These are phyloP conservation scores for Zelleria hepariella DNA, from an alignment of 2,888 invertebrate species.

Conservation along the genomic window DNA sequence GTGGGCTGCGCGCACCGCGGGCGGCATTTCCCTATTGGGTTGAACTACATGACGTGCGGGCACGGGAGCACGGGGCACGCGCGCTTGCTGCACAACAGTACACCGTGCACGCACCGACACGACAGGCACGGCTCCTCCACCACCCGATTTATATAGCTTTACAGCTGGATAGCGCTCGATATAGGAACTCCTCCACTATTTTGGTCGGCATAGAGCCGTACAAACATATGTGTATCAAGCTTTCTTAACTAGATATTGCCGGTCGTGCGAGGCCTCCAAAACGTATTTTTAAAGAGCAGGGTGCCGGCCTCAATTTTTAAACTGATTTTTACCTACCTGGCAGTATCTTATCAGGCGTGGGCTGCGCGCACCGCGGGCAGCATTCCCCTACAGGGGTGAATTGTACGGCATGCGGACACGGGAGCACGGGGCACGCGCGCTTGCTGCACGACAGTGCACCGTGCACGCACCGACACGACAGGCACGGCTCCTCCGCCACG, in stretches of 20 bases:
- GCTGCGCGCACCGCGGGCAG: slow-evolving; percentile 73
- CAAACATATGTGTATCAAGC: too few species aligned
- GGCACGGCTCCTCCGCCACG: slow-evolving; percentile 87
- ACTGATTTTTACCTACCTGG: slow-evolving; percentile 52
- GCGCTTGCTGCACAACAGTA: slow-evolving; percentile 84
- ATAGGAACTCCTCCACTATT: too few species aligned
- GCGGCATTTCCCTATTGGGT: slow-evolving; percentile 87
- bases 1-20: slow-evolving; percentile 63
- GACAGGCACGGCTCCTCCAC: slow-evolving; percentile 90
- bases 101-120: slow-evolving; percentile 81
- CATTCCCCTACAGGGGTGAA: slow-evolving; percentile 83
- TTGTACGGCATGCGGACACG: slow-evolving; percentile 81
- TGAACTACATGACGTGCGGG: slow-evolving; percentile 76
- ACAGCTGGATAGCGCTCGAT: too few species aligned
- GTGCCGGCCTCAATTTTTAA: too few species aligned
- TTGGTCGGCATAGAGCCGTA: too few species aligned
- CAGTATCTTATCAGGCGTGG: slow-evolving; percentile 63
- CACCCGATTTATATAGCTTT: too few species aligned
- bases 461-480: slow-evolving; percentile 84
- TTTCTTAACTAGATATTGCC: too few species aligned
- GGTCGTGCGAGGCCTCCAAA: too few species aligned
- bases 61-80: slow-evolving; percentile 94
- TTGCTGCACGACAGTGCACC: slow-evolving; percentile 84
- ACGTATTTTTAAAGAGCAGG: too few species aligned
- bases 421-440: slow-evolving; percentile 89